Percentiles rank a stretch among this genome's conserved stretches.
Conservation (phyloP, 2,113 vertebrate genomes). For the Xenus cinereus region DNA sequence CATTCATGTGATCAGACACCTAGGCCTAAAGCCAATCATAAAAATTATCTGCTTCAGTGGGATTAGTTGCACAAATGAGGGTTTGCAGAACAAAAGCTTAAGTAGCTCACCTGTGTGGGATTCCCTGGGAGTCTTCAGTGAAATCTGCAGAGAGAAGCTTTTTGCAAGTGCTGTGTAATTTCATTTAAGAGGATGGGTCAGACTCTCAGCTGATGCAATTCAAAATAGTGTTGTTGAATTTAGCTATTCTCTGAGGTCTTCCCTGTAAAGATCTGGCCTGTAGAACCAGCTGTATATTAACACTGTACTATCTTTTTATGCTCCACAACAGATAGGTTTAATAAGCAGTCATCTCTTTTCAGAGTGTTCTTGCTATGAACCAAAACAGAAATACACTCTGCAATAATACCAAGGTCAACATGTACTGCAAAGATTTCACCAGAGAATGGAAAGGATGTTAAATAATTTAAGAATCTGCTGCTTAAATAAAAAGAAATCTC, state of each 20-base stretch:
- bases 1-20: not conserved
- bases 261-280: not conserved
- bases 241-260: not conserved
- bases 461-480: conserved; percentile 57
- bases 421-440: not conserved
- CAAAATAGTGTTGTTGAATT: not conserved
- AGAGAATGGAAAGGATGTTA: conserved; percentile 10
- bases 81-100: not conserved
- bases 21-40: not conserved
- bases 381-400: not conserved
- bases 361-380: not conserved
- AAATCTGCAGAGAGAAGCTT: not conserved
- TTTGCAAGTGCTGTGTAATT: not conserved
- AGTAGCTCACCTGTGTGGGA: not conserved
- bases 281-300: not conserved
- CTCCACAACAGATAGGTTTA: conserved; percentile 21
- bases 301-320: not conserved
- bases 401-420: conserved; percentile 31
- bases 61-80: not conserved
- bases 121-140: not conserved
- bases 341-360: conserved; percentile 11
- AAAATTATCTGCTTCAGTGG: not conserved
- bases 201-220: not conserved
- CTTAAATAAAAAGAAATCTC: conserved; percentile 28
- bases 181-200: not conserved